A percentile compares a stretch with the other conserved stretches of the same genome.
These are phyloP conservation scores for Thamnophis sirtalis DNA, from an alignment of 2,113 vertebrate genomes.

Conservation along the genomic window DNA sequence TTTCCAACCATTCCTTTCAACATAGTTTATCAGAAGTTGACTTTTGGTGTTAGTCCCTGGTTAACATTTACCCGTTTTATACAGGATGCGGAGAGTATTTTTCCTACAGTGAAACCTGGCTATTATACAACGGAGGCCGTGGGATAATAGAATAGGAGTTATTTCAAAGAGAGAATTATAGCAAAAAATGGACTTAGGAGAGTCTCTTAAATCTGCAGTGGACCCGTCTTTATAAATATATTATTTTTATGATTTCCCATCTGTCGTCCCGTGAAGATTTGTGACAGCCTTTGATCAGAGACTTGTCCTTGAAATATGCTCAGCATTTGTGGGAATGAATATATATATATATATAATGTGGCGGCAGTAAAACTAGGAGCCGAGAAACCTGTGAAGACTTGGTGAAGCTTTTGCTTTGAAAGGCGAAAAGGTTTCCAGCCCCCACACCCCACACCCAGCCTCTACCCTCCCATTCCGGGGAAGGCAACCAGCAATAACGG, in stretches of 20 bases:
- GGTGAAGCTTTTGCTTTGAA: slow-evolving; percentile 13
- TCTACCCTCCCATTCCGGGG: neutral
- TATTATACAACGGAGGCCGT: slow-evolving; percentile 19
- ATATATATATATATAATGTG: slow-evolving; percentile 39
- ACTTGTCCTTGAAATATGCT: slow-evolving; percentile 65
- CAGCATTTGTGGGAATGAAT: slow-evolving; percentile 51
- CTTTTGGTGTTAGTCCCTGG: too few relatives aligned
- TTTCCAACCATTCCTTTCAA: too few relatives aligned
- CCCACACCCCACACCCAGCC: rapidly evolving
- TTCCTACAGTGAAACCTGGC: neutral
- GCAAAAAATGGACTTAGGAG: slow-evolving; percentile 44
- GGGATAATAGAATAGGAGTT: slow-evolving; percentile 40
- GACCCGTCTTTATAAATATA: slow-evolving; percentile 57
- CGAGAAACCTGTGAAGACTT: slow-evolving; percentile 36
- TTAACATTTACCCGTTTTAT: neutral
- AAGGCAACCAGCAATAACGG: slow-evolving; percentile 32
- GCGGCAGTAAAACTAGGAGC: slow-evolving; percentile 59
- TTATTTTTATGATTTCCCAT: slow-evolving; percentile 39
- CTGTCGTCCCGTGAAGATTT: slow-evolving; percentile 61
- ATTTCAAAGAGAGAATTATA: slow-evolving; percentile 50
- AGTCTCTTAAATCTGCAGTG: slow-evolving; percentile 56
- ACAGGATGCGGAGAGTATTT: neutral
- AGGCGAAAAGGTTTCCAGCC: slow-evolving; percentile 9
- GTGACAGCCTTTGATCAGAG: slow-evolving; percentile 59
- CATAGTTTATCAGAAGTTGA: too few relatives aligned